A percentile compares a stretch with the other conserved stretches of the same genome.
These are phyloP conservation scores for Chaetops frenatus DNA, from an alignment of 2,113 vertebrate genomes.

Conservation along the genomic window DNA sequence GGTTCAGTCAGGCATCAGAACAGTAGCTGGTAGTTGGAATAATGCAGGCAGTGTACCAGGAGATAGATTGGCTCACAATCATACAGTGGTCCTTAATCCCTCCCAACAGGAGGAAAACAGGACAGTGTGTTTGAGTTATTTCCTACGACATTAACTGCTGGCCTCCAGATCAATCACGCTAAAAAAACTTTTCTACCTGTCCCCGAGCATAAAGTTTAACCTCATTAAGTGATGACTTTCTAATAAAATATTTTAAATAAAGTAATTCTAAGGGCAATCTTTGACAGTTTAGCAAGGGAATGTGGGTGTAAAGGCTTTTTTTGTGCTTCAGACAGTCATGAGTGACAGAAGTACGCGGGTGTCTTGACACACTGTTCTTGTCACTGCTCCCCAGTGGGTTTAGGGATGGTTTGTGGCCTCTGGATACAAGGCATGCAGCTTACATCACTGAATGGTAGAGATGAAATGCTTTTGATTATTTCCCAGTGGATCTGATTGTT, in stretches of 20 bases:
- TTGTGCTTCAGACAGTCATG: background rate
- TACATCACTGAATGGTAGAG: background rate
- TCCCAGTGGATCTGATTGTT: background rate
- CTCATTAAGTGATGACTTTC: background rate
- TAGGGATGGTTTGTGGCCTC: background rate
- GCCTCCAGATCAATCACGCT: background rate
- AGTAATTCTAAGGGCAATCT: background rate
- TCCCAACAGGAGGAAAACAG: background rate
- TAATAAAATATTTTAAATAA: background rate
- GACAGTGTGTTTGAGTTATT: background rate
- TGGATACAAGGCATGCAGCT: background rate
- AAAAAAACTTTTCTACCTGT: background rate
- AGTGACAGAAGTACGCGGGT: background rate
- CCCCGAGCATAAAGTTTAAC: background rate
- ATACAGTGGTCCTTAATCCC: background rate
- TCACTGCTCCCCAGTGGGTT: background rate
- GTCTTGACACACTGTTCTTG: background rate
- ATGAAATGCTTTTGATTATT: background rate
- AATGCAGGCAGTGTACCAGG: background rate
- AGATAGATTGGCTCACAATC: background rate
- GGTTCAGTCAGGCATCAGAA: background rate
- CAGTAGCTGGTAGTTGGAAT: background rate
- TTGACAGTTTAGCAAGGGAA: background rate
- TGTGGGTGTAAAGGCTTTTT: background rate
- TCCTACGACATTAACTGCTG: fast-evolving